Evolutionary conservation across 2,888 invertebrate genomes (phyloP).

Genomic region (Xanthia icteritia): DNA sequence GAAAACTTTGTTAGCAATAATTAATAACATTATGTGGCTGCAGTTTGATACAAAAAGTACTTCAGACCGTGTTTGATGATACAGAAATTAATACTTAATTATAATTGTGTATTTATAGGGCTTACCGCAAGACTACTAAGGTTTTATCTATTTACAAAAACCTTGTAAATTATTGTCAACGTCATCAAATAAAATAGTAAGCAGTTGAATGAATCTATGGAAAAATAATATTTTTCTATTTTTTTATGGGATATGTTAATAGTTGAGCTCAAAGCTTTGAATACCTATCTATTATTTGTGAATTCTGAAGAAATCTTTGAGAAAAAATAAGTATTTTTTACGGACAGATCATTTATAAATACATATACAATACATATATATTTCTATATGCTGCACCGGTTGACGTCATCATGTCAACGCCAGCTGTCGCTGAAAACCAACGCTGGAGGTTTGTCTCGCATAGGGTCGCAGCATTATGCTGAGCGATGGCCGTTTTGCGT

Average conservation of each 20-base stretch:
- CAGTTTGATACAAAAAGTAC: conserved; percentile 40
- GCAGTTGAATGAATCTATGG: neutral
- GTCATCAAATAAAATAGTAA: neutral
- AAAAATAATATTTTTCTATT: neutral
- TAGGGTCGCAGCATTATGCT: no score
- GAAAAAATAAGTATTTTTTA: neutral
- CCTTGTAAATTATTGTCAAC: neutral
- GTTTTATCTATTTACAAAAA: neutral
- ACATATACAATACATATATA: no score
- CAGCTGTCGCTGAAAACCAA: no score
- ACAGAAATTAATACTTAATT: neutral
- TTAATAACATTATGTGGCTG: conserved; percentile 28
- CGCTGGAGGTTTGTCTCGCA: no score
- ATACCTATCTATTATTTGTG: neutral
- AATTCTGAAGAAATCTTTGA: neutral
- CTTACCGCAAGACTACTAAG: conserved; percentile 3
- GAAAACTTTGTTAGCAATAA: conserved; percentile 70
- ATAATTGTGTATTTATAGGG: conserved; percentile 17
- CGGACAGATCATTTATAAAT: no score
- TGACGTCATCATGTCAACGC: no score
- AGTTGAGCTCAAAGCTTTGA: neutral
- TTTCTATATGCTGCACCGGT: no score
- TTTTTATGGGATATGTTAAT: no score
- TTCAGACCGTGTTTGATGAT: conserved; percentile 18
- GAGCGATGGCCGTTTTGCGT: no score